Percentiles rank a stretch among this genome's conserved stretches.
These are phyloP conservation scores for Nephrotoma guestfalica DNA, from an alignment of 2,888 invertebrate genomes.

Conservation along the genomic window DNA sequence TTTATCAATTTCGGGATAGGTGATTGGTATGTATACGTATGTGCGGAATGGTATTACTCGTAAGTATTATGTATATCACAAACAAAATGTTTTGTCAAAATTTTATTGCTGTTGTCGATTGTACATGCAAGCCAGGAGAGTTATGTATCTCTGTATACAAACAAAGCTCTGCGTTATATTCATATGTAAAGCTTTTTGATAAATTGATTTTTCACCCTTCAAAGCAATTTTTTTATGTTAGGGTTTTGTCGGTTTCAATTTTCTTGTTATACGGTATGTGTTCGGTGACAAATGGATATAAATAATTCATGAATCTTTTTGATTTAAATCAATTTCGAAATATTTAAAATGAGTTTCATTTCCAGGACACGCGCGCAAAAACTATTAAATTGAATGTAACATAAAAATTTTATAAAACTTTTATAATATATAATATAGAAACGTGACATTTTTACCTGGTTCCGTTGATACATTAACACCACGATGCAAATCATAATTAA, in stretches of 20 bases:
- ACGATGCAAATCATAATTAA: conserved; percentile 76
- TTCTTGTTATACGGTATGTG: too few species aligned
- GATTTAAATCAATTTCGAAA: background rate
- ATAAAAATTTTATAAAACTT: background rate
- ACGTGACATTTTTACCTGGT: conserved; percentile 37
- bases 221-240: background rate
- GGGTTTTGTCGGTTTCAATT: too few species aligned
- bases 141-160: background rate
- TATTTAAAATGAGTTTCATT: background rate
- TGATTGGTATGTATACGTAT: background rate
- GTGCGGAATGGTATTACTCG: background rate
- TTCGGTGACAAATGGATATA: background rate
- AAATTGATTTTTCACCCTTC: background rate
- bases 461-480: conserved; percentile 80
- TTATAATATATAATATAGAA: background rate
- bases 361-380: background rate
- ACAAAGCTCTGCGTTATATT: background rate
- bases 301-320: background rate
- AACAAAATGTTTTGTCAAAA: background rate
- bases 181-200: background rate
- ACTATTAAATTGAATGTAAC: background rate
- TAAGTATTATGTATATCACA: background rate
- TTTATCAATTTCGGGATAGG: background rate
- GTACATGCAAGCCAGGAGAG: background rate
- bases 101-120: background rate